A percentile compares a stretch with the other conserved stretches of the same genome.
Evolutionary conservation across 2,797 vertebrate genomes (phyloP).

Genomic region (Arctocebus calabarensis): DNA sequence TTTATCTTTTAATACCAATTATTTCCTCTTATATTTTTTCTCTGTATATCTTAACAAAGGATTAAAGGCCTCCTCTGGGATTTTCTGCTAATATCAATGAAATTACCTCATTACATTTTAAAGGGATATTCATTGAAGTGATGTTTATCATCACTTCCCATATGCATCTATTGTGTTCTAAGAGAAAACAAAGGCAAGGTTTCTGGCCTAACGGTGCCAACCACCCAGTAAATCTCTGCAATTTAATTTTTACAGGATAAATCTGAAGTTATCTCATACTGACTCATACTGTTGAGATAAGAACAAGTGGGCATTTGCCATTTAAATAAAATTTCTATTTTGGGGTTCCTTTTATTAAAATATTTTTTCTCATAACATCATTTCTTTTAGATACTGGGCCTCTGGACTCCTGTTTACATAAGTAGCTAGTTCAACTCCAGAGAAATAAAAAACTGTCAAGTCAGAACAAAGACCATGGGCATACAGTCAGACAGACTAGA

Average conservation of each 20-base stretch:
- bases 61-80: neutral
- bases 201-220: neutral
- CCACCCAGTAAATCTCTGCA: neutral
- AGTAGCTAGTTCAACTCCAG: neutral
- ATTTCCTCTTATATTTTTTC: neutral
- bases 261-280: neutral
- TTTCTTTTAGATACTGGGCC: neutral
- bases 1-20: neutral
- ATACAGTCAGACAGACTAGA: neutral
- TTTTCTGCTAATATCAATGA: neutral
- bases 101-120: constrained; percentile 17
- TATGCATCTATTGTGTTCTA: neutral
- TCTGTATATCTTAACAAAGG: neutral
- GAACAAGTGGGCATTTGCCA: neutral
- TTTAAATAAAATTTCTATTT: neutral
- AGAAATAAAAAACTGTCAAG: neutral
- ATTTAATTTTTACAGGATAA: neutral
- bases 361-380: neutral
- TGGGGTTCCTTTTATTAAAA: constrained; percentile 2
- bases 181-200: neutral
- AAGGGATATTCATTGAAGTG: neutral
- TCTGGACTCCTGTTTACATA: neutral
- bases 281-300: neutral
- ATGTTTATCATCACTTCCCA: neutral
- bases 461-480: neutral